A percentile compares a stretch with the other conserved stretches of the same genome.
Evolutionary conservation across 2,888 invertebrate species (phyloP).

Genomic region (Euzophera pinguis): DNA sequence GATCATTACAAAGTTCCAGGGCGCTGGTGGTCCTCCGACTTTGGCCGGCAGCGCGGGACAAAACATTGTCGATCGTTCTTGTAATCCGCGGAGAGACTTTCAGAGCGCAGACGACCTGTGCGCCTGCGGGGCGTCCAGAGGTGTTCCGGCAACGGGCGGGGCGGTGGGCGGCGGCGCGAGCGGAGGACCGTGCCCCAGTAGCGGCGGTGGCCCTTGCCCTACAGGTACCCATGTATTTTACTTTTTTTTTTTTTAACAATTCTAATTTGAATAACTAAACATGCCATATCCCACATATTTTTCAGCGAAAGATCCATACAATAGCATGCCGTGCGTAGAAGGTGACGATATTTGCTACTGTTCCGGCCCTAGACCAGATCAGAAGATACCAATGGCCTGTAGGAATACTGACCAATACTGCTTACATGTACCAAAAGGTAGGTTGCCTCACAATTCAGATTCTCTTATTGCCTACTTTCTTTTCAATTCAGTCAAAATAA

Average conservation of each 20-base stretch:
- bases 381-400: slow-evolving; percentile 54
- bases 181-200: slow-evolving; percentile 14
- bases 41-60: slow-evolving; percentile 37
- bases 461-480: too few species aligned
- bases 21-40: slow-evolving; percentile 44
- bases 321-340: slow-evolving; percentile 60
- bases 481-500: not conserved
- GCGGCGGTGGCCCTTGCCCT: slow-evolving; percentile 15
- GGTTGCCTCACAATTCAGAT: slow-evolving; percentile 17
- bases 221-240: slow-evolving; percentile 2
- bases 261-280: not conserved
- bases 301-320: slow-evolving; percentile 50
- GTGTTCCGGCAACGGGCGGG: slow-evolving; percentile 10
- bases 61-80: slow-evolving; percentile 54
- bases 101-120: slow-evolving; percentile 57
- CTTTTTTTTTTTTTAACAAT: not conserved
- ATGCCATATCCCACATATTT: slow-evolving; percentile 11
- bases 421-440: slow-evolving; percentile 71
- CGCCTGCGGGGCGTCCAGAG: slow-evolving; percentile 51
- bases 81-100: slow-evolving; percentile 48
- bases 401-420: slow-evolving; percentile 68
- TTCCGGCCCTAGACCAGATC: slow-evolving; percentile 49
- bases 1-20: slow-evolving; percentile 84
- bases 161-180: slow-evolving; percentile 5
- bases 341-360: slow-evolving; percentile 65